Evolutionary conservation across 2,113 vertebrate genomes (phyloP).

Genomic region (Nibea coibor): DNA sequence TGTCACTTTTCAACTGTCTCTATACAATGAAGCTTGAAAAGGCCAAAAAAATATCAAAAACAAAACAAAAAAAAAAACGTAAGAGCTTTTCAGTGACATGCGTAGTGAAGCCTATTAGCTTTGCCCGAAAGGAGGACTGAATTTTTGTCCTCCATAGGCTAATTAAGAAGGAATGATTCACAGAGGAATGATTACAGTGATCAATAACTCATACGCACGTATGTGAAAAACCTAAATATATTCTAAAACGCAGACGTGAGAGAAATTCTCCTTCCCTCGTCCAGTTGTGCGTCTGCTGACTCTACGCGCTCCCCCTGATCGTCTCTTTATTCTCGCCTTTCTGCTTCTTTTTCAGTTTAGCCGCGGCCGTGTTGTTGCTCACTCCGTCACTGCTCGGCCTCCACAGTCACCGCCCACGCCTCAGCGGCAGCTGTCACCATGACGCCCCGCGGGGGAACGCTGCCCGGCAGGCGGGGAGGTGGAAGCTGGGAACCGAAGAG

Average conservation of each 20-base stretch:
- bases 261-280: not conserved
- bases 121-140: too few species aligned
- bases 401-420: constrained; percentile 61
- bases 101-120: too few species aligned
- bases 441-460: constrained; percentile 56
- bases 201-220: not conserved
- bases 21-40: too few species aligned
- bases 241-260: not conserved
- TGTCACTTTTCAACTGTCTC: too few species aligned
- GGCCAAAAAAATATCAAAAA: too few species aligned
- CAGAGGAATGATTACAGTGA: not conserved
- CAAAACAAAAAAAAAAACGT: too few species aligned
- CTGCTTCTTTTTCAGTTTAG: not conserved
- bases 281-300: constrained; percentile 8
- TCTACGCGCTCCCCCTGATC: not conserved
- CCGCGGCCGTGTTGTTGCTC: constrained; percentile 11
- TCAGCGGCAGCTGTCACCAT: constrained; percentile 70
- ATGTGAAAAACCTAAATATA: not conserved
- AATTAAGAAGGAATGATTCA: not conserved
- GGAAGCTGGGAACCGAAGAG: constrained; percentile 23
- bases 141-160: too few species aligned
- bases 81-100: too few species aligned
- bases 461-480: constrained; percentile 26
- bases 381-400: constrained; percentile 35
- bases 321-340: not conserved